Evolutionary conservation across 2,113 vertebrate species (phyloP).

Genomic region (Aphyosemion australe): DNA sequence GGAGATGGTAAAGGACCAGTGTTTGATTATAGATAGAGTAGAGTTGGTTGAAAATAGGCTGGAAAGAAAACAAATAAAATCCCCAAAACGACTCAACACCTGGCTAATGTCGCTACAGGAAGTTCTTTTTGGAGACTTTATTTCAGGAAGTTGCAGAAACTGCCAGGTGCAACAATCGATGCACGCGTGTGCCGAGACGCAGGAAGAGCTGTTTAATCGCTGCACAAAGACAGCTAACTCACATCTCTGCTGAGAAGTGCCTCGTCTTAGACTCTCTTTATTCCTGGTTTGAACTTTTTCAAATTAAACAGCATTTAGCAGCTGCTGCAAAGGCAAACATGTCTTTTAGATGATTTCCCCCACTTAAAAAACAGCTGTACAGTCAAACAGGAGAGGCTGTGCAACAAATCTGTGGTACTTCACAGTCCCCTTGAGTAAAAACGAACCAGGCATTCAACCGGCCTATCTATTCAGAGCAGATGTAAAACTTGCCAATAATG

Average conservation of each 20-base stretch:
- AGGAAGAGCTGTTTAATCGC: conserved; percentile 2
- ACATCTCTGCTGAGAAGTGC: too few species aligned
- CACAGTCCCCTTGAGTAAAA: conserved; percentile 2
- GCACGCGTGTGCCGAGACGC: not conserved
- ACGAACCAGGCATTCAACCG: conserved; percentile 5
- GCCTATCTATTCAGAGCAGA: conserved; percentile 34
- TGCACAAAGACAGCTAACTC: not conserved
- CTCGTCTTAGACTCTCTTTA: too few species aligned
- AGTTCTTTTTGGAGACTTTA: not conserved
- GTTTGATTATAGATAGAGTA: too few species aligned
- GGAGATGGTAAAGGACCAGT: too few species aligned
- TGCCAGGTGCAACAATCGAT: not conserved
- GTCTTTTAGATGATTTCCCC: not conserved
- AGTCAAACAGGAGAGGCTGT: not conserved
- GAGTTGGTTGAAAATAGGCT: too few species aligned
- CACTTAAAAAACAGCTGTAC: not conserved
- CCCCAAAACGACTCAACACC: too few species aligned
- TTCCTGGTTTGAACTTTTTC: not conserved
- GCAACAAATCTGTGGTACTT: not conserved
- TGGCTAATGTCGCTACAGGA: not conserved
- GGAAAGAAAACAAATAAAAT: too few species aligned
- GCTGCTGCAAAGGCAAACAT: not conserved
- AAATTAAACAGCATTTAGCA: not conserved
- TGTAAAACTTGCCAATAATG: conserved; percentile 37
- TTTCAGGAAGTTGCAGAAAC: not conserved